Base-by-base conservation (phyloP, 2,113 vertebrate species). In the Gopherus flavomarginatus region DNA sequence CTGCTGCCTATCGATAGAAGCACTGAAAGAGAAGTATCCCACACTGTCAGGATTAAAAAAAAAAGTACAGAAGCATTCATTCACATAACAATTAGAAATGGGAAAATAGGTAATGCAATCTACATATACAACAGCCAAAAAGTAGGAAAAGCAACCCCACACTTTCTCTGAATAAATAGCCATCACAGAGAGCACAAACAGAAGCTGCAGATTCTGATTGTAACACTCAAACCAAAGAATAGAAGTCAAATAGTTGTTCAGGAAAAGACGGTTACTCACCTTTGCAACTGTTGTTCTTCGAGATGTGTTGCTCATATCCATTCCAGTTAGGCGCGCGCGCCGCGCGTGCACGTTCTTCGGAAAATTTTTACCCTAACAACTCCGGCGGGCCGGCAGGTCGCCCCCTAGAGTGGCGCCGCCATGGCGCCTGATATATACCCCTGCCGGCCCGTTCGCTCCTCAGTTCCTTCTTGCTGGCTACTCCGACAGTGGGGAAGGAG, bases 181-280 rank as follows among this genome's bases (percentile, higher is more conserved):
- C 97, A 96, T 97, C 96, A 97, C 95, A 97, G 95, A 93, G 96
- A 96, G 96, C 96, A 97, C 96, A 97, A 96, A 97, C 88, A 97
- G 96, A 97, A 97, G 96, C 96, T 95, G 96, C 94, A 93, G 96
- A 95, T 96, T 96, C 96, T 96, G 96, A 96, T 96, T 97, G 96
- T 95, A 96, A 95, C 96, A 96, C 95, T 97, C 95, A 96, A 96
- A 97, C 78, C 96, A 95, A 96, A 95, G 95, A 92, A 93, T 13
- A 97, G 95, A 96, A 92, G 95, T 92, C 96, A 97, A 95, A 96
- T 86, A 97, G 94, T 92, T 96, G 95, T 96, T 94, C 94, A 91
- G 96, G 96, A 42, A 42, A 42, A 42, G 42, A 42, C 42, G 42
- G 42, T 42, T 42, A 42, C 42, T 42, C 42, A 42, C 42, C 42